Evolutionary conservation across 2,113 vertebrate species (phyloP), one percentile per base, ranked within the genome.

Genomic region (Trinectes maculatus): DNA sequence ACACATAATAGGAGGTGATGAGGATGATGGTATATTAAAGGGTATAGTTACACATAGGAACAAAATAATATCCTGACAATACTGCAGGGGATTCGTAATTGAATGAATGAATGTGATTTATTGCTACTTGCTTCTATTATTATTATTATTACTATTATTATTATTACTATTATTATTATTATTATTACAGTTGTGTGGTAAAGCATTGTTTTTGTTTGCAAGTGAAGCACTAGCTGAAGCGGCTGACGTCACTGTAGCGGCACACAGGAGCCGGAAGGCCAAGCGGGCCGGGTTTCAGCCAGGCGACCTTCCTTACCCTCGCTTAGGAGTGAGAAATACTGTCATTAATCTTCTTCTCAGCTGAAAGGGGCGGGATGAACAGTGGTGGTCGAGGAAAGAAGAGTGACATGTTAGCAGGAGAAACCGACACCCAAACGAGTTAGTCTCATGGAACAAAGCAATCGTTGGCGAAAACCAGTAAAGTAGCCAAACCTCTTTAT

Each of bases 251-350:
- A 85, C 71, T 86, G 74, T 58, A 87, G 82, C 81, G 82, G 90
- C 85, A 85, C 80, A 89, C 80, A 82, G 79, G 59, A 86, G 79
- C 87, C 60, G 74, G 68, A 79, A 72, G 76, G 79, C 81, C 74
- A 82, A 87, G 80, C 86, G n/a, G 70, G 79, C 80, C 61, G 2
- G n/a, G 34, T 63, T 47, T 59, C 34, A 82, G 83, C 88, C 83
- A 43, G 81, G 76, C 83, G 85, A 76, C 91, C 89, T 85, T 90
- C 79, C 92, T 92, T 93, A 92, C 91, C 91, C 91, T 88, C 74
- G 73, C 56, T 85, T 85, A 90, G 87, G 78, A 89, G 74, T 86
- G 85, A 64, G 79, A 89, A 84, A 90, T 88, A 93, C 89, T 92
- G 82, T 89, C 89, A 91, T 85, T 87, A 86, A 87, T 91, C 91